phyloP scores from a whole-genome alignment of 2,888 invertebrate genomes.

The Tillus elongatus region DNA sequence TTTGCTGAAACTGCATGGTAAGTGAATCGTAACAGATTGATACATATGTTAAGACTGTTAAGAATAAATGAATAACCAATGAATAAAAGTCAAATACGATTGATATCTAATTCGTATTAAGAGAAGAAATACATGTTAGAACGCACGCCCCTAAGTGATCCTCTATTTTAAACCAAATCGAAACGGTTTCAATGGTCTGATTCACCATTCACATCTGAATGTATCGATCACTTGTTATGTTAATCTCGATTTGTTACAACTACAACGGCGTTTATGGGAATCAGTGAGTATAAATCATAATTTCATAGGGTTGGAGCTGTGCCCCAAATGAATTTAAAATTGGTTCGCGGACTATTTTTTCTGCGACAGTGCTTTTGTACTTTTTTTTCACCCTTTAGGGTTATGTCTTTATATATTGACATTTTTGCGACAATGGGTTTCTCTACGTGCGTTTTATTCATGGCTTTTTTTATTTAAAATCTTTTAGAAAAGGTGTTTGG shows the following conservation, averaged over 20 bases:
- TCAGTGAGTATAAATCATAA: slow-evolving; percentile 36
- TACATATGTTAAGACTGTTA: too few species aligned
- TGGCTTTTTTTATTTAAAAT: slow-evolving; percentile 23
- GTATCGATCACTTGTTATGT: slow-evolving; percentile 39
- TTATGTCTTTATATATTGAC: slow-evolving; percentile 30
- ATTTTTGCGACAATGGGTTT: slow-evolving; percentile 31
- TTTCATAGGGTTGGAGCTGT: slow-evolving; percentile 31
- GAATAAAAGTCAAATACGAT: slow-evolving; percentile 29
- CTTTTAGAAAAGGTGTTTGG: slow-evolving; percentile 21
- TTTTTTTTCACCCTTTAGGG: slow-evolving; percentile 25
- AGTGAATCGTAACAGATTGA: too few species aligned
- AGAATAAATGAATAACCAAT: slow-evolving; percentile 35
- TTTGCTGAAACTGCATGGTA: too few species aligned
- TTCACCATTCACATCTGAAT: slow-evolving; percentile 20
- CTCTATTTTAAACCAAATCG: slow-evolving; percentile 23
- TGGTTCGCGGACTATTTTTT: slow-evolving; percentile 32
- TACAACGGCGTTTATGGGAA: slow-evolving; percentile 41
- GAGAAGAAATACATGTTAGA: slow-evolving; percentile 29
- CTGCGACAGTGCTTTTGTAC: slow-evolving; percentile 22
- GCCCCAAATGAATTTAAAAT: slow-evolving; percentile 41
- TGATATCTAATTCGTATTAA: slow-evolving; percentile 33
- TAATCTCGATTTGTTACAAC: slow-evolving; percentile 38
- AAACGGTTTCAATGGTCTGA: neutral
- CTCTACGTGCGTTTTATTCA: slow-evolving; percentile 29
- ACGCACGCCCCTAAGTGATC: slow-evolving; percentile 35